These are phyloP conservation scores for Ptilodon capucinus DNA, from an alignment of 2,888 invertebrate genomes.

Conservation along the genomic window DNA sequence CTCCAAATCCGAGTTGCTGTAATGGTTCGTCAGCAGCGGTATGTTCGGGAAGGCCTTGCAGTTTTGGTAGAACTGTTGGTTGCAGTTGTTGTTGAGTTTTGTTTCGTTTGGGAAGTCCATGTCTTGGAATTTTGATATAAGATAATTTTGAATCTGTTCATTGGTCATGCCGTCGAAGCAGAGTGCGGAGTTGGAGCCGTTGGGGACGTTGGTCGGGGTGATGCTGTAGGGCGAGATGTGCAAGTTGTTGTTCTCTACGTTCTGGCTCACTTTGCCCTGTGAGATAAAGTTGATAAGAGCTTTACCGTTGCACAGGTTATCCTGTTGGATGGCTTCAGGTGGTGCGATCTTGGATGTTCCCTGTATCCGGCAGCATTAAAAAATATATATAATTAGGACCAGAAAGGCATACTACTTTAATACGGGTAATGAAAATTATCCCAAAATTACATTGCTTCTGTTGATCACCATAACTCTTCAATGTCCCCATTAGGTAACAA, in stretches of 20 bases:
- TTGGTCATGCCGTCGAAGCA: constrained; percentile 63
- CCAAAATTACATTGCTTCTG: too few relatives aligned
- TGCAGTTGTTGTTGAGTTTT: constrained; percentile 45
- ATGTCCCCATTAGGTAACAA: too few relatives aligned
- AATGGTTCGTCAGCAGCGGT: constrained; percentile 62
- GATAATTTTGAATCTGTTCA: constrained; percentile 68
- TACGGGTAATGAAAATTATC: too few relatives aligned
- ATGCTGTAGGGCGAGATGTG: constrained; percentile 46
- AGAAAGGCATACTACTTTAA: neutral
- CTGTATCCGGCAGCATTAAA: constrained; percentile 48
- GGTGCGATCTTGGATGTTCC: constrained; percentile 33
- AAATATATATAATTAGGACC: constrained; percentile 20
- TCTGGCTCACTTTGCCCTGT: constrained; percentile 44
- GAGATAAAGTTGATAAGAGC: constrained; percentile 56
- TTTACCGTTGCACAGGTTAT: constrained; percentile 53
- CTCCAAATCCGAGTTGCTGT: constrained; percentile 60
- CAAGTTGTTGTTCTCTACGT: constrained; percentile 62
- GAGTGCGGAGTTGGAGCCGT: constrained; percentile 47
- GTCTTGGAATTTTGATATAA: constrained; percentile 67
- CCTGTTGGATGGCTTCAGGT: constrained; percentile 36
- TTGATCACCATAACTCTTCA: too few relatives aligned
- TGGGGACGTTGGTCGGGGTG: constrained; percentile 43
- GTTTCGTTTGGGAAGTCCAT: constrained; percentile 50
- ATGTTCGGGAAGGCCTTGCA: constrained; percentile 70
- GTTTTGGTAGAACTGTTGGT: constrained; percentile 69